Evolutionary conservation across 2,888 invertebrate species (phyloP).

Genomic region (Tupiocoris notatus): DNA sequence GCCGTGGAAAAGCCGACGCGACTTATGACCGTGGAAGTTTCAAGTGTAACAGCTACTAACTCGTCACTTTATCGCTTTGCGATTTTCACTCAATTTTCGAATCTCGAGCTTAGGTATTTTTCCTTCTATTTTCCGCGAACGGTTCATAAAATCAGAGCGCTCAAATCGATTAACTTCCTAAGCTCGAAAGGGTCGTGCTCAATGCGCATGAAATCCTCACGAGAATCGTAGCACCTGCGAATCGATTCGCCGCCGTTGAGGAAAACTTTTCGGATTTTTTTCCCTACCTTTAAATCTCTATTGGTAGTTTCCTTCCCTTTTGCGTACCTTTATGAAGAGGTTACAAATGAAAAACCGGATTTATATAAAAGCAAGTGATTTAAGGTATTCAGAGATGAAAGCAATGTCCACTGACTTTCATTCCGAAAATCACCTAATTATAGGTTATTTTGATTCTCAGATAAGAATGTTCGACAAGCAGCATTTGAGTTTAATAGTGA

Average conservation of each 20-base stretch:
- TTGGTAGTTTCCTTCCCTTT: no score
- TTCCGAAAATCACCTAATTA: no score
- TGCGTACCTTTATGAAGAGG: no score
- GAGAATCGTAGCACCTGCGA: not conserved
- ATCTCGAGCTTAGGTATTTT: not conserved
- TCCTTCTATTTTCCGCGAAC: not conserved
- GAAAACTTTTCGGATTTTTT: not conserved
- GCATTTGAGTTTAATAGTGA: no score
- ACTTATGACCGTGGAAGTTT: not conserved
- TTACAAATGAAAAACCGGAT: no score
- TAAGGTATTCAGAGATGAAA: no score
- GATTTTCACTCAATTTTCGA: not conserved
- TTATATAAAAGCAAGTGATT: no score
- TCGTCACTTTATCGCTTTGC: not conserved
- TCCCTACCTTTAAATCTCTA: no score
- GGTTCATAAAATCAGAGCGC: no score
- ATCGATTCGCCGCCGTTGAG: not conserved
- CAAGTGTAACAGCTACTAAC: not conserved
- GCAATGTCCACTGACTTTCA: no score
- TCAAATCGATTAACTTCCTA: not conserved
- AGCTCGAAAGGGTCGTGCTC: not conserved
- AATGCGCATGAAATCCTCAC: not conserved
- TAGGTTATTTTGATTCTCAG: no score
- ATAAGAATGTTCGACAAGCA: no score
- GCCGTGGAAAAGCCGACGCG: not conserved